Evolutionary conservation across 2,888 invertebrate genomes (phyloP), one percentile per base, ranked within the genome.

Genomic region (Lordiphosa andalusiaca): DNA sequence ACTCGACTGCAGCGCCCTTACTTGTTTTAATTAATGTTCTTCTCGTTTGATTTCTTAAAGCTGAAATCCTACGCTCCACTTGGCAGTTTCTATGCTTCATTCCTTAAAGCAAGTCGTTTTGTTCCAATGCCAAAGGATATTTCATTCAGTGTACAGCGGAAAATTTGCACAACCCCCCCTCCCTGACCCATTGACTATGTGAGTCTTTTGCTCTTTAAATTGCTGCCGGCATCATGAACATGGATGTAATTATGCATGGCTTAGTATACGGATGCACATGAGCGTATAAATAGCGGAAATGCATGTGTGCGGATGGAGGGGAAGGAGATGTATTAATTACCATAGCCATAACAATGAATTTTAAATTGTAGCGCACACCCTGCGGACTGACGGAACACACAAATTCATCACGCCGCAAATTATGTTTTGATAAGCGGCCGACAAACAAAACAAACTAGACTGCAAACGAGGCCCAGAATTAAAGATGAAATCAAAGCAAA

Each of bases 401-500:
- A 63, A 58, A 78, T 70, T 52, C 67, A 78, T 63, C 54, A 60
- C 47, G 58, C 42, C 60, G 39, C 12, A 60, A 72, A 75, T 73
- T 54, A 78, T 70, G 70, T 62, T 75, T 62, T 75, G 73, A 73
- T 75, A 78, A 57, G 65, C 54, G 44, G 41, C 37, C 46, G 21
- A 36, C 56, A 35, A 46, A 33, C 41, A 48, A 40, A 55, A 36
- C 19, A 35, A 54, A 53, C 13, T 51, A 25, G 33, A 5, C 25
- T 12, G 21, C 42, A 36, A 35, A 47, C 44, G 44, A 38, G 57
- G 53, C 33, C 39, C 38, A 21, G 71, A 76, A 71, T 73, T 66
- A 62, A 70, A 74, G 65, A 80, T 62, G 62, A 57, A 76, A 80
- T 64, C 67, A 71, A 56, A 58, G 57, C 73, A 76, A 76, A 75